Conservation (phyloP, 2,113 vertebrate species). For the Merops nubicus region DNA sequence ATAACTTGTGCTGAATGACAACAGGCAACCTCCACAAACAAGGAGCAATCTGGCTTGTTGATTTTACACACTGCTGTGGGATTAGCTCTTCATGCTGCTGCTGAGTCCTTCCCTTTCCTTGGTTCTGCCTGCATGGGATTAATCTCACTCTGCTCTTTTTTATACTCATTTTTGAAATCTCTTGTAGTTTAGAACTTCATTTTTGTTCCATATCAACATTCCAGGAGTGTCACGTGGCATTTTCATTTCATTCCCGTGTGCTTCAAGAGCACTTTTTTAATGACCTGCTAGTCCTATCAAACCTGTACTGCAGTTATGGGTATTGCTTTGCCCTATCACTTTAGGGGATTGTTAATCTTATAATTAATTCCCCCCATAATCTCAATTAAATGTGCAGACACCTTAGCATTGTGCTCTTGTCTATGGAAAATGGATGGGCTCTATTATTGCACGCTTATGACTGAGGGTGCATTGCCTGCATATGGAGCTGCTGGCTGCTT, state of each 20-base stretch:
- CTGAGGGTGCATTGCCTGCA: not conserved
- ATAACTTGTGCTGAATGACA: constrained; percentile 11
- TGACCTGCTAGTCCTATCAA: not conserved
- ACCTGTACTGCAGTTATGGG: not conserved
- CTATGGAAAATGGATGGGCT: not conserved
- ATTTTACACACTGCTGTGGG: constrained; percentile 35
- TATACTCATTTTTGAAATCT: not conserved
- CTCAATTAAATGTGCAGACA: constrained; percentile 34
- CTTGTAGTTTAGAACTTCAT: not conserved
- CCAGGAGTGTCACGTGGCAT: not conserved
- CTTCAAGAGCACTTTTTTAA: not conserved
- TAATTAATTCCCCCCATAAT: constrained; percentile 44
- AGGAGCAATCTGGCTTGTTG: not conserved
- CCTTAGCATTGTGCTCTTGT: not conserved
- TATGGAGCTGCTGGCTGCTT: not conserved
- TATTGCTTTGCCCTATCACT: not conserved
- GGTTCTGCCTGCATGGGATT: not conserved
- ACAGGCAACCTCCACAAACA: not conserved
- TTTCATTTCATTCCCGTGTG: not conserved
- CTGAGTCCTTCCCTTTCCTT: constrained; percentile 3
- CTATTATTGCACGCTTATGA: not conserved
- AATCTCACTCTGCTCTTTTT: not conserved
- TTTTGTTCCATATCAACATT: not conserved
- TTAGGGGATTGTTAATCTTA: constrained; percentile 23
- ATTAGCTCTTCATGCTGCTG: not conserved